Evolutionary conservation across 2,888 invertebrate species (phyloP).

Genomic region (Orchesella flavescens): DNA sequence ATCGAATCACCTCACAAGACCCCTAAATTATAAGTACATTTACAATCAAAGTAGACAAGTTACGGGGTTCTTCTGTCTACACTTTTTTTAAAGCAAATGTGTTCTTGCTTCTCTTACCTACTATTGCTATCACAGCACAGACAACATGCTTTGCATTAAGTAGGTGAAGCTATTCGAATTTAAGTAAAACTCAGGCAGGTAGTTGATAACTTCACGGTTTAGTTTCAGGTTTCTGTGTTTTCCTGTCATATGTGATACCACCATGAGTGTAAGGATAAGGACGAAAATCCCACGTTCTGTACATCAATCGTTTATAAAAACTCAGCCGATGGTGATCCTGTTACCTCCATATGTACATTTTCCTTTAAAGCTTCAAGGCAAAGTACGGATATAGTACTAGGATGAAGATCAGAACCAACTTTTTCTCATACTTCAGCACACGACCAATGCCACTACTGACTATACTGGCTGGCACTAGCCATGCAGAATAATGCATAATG

Average conservation of each 20-base stretch:
- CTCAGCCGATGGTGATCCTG: slow-evolving; percentile 16
- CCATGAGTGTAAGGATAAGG: slow-evolving; percentile 5
- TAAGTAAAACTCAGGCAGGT: too few species aligned
- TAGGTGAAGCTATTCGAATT: background rate
- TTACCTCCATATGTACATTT: background rate
- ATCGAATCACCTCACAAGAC: too few species aligned
- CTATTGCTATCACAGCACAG: background rate
- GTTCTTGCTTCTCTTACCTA: too few species aligned
- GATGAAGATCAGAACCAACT: background rate
- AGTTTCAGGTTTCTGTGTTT: background rate
- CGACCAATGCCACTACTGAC: background rate
- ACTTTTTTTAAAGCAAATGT: too few species aligned
- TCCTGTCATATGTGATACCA: background rate
- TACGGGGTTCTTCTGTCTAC: too few species aligned
- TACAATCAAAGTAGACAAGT: too few species aligned
- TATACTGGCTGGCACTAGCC: background rate
- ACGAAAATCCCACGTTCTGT: slow-evolving; percentile 37
- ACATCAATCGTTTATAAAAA: background rate
- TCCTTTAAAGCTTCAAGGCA: background rate
- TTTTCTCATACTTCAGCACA: background rate
- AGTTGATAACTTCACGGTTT: background rate
- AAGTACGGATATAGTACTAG: background rate
- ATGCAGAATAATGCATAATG: too few species aligned
- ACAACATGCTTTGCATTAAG: background rate
- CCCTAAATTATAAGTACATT: too few species aligned